Conservation (phyloP, 1,140 invertebrate genomes). For the Pachyrhynchus sulphureomaculatus region DNA sequence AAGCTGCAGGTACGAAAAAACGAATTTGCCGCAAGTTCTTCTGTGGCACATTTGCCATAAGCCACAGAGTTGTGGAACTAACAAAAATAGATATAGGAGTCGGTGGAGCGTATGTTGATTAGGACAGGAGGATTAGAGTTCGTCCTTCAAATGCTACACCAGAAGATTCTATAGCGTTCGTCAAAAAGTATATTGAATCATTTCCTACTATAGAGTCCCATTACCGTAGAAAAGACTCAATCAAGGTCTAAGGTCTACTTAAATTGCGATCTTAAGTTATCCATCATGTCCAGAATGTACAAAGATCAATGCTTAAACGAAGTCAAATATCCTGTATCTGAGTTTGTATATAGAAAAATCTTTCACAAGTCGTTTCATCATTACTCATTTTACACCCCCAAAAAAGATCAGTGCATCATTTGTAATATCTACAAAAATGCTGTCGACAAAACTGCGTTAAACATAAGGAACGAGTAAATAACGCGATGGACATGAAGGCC, state of each 20-base stretch:
- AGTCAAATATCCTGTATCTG: neutral
- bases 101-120: neutral
- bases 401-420: neutral
- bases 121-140: neutral
- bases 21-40: neutral
- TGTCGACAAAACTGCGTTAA: no score
- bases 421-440: neutral
- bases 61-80: neutral
- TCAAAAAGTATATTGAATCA: neutral
- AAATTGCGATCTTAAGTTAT: neutral
- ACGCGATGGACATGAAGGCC: no score
- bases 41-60: neutral
- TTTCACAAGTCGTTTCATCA: neutral
- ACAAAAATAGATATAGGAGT: neutral
- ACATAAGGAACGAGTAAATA: no score
- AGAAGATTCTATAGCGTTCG: neutral
- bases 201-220: no score
- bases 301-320: neutral
- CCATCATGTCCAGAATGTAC: slow-evolving; percentile 1
- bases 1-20: neutral
- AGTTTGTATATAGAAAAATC: slow-evolving; percentile 9
- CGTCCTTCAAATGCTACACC: neutral
- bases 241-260: neutral
- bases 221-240: neutral
- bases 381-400: slow-evolving; percentile 1